Conservation (phyloP, 2,888 invertebrate genomes). For the Callosobruchus maculatus region DNA sequence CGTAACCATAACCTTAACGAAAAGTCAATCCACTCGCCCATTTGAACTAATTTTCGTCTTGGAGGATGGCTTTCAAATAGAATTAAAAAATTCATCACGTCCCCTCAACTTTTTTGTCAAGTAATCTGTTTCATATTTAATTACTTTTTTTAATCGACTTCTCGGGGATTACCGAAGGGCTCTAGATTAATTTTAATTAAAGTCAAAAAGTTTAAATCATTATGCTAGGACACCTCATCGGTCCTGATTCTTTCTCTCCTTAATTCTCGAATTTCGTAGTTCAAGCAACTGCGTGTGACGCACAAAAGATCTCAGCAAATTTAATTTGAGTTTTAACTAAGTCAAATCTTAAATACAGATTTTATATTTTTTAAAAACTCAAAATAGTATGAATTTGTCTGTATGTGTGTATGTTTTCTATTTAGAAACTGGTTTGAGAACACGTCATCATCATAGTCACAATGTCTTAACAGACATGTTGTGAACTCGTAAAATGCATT, state of each 20-base stretch:
- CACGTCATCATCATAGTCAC: too few relatives aligned
- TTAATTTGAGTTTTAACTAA: too few relatives aligned
- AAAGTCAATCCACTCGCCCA: background rate
- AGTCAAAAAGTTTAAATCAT: slow-evolving; percentile 13
- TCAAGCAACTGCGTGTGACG: too few relatives aligned
- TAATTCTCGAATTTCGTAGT: background rate
- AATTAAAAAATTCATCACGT: slow-evolving; percentile 37
- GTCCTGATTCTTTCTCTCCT: background rate
- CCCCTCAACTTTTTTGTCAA: slow-evolving; percentile 22
- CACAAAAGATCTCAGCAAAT: too few relatives aligned
- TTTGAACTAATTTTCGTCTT: background rate
- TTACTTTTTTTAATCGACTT: slow-evolving; percentile 36
- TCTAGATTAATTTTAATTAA: slow-evolving; percentile 26
- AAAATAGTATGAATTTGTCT: too few relatives aligned
- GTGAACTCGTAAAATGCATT: too few relatives aligned
- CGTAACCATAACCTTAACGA: background rate
- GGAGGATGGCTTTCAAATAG: slow-evolving; percentile 30
- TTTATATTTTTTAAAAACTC: too few relatives aligned
- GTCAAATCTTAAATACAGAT: too few relatives aligned
- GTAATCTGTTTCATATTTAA: slow-evolving; percentile 34
- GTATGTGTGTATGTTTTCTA: too few relatives aligned
- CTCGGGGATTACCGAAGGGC: slow-evolving; percentile 14
- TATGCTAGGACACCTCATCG: background rate
- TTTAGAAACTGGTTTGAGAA: too few relatives aligned
- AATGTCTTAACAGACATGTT: too few relatives aligned